Evolutionary conservation across 2,888 invertebrate genomes (phyloP).

Genomic region (Cheiracanthium punctorium): DNA sequence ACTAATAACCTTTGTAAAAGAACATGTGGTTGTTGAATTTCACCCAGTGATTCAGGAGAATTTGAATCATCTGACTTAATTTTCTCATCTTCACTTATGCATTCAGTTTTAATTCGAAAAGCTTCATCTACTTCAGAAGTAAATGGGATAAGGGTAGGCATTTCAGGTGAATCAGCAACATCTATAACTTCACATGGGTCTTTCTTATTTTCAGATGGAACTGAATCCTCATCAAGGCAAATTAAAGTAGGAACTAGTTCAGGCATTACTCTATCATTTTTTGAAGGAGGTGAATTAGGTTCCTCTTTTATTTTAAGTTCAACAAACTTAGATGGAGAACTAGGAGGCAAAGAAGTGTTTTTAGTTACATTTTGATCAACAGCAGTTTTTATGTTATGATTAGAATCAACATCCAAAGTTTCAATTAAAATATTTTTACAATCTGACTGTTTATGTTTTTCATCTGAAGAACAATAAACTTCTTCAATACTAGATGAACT

Average conservation of each 20-base stretch:
- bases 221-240: constrained; percentile 26
- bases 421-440: neutral
- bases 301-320: neutral
- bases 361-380: neutral
- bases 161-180: constrained; percentile 60
- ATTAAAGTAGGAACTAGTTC: constrained; percentile 27
- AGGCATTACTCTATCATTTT: constrained; percentile 41
- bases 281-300: neutral
- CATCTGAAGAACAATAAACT: neutral
- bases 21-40: constrained; percentile 38
- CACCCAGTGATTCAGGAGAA: neutral
- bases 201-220: neutral
- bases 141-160: constrained; percentile 66
- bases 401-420: neutral
- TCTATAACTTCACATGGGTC: constrained; percentile 25
- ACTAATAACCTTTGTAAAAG: constrained; percentile 30
- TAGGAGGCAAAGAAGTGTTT: neutral
- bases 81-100: neutral
- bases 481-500: constrained; percentile 56
- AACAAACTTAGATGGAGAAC: neutral
- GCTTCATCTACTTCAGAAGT: constrained; percentile 63
- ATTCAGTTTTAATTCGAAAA: constrained; percentile 7
- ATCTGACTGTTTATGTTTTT: neutral
- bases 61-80: neutral
- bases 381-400: neutral